Evolutionary conservation across 2,888 invertebrate species (phyloP).

Genomic region (Neria commutata): DNA sequence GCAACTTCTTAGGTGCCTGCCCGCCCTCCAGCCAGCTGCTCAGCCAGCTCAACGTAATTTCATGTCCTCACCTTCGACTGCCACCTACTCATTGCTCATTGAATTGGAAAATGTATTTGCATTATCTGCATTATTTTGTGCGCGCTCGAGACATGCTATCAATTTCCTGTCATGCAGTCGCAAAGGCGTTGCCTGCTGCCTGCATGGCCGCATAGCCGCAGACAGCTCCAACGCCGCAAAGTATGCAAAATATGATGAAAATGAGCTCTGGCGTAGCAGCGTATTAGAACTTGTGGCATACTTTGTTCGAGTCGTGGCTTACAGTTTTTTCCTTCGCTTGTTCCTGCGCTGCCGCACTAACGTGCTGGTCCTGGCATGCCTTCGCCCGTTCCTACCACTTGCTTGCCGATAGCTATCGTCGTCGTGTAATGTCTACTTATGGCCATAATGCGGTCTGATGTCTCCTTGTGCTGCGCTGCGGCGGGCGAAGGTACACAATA

Average conservation of each 20-base stretch:
- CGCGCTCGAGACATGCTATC: background rate
- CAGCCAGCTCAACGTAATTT: too few relatives aligned
- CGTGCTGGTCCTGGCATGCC: background rate
- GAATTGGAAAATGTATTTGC: too few relatives aligned
- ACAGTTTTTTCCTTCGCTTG: too few relatives aligned
- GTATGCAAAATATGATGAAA: background rate
- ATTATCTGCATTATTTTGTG: background rate
- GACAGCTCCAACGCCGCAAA: too few relatives aligned
- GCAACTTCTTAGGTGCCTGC: too few relatives aligned
- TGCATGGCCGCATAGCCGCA: too few relatives aligned
- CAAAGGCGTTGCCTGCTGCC: too few relatives aligned
- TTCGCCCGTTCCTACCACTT: background rate
- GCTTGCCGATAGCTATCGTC: background rate
- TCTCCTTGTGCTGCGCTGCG: too few relatives aligned
- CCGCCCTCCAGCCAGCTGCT: too few relatives aligned
- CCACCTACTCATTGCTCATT: too few relatives aligned
- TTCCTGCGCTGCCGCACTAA: background rate
- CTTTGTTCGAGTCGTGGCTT: too few relatives aligned
- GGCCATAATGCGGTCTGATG: background rate
- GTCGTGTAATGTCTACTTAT: conserved; percentile 2
- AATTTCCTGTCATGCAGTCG: background rate
- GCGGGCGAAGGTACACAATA: background rate
- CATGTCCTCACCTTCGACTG: too few relatives aligned
- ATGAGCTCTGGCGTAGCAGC: background rate
- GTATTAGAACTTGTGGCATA: background rate